Base-by-base conservation (phyloP, 2,797 vertebrate genomes). In the Xerus rutilus region DNA sequence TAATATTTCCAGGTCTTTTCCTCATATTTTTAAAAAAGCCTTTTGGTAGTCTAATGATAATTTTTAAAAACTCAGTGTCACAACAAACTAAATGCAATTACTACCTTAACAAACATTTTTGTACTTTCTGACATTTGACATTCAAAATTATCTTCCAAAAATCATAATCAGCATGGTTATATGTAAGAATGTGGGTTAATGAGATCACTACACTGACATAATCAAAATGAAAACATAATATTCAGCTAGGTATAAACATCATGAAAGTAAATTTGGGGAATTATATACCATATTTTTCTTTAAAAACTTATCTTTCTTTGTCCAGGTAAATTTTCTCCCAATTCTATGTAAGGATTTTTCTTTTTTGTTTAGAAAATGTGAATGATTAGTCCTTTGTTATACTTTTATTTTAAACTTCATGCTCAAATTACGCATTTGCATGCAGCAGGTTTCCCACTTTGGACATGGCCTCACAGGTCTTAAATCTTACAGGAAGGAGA, bases 41-140 rank as follows among this genome's bases (percentile, higher is more conserved):
- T 39, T 81, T 88, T 62, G n/a, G 9, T 69, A 87, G 87, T 39
- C 49, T 89, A 74, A 89, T 77, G 32, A 70, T 76, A 0, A 13
- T 78, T 82, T 93, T 91, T 30, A 25, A 54, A 96, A 86, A 69
- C 30, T 47, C 54, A 85, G 39, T 93, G 30, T 67, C 35, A 64
- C 13, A 89, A 47, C n/a, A 96, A 93, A 82, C 6, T n/a, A 2
- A 13, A 94, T 92, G 17, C 39, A 89, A 81, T 45, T n/a, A 77
- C 1, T 67, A 18, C 47, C 20, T 81, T 67, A 74, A 86, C 49
- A 93, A 79, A 35, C 5, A n/a, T 49, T 45, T 10, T 10, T 49
- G 0, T 18, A 69, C 32, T 91, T 94, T 82, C 20, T 84, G 72
- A 57, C 45, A 74, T 54, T 76, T 69, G 79, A 64, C 15, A 91